Conservation (phyloP, 2,797 vertebrate genomes). For the Pelobates cultripes region DNA sequence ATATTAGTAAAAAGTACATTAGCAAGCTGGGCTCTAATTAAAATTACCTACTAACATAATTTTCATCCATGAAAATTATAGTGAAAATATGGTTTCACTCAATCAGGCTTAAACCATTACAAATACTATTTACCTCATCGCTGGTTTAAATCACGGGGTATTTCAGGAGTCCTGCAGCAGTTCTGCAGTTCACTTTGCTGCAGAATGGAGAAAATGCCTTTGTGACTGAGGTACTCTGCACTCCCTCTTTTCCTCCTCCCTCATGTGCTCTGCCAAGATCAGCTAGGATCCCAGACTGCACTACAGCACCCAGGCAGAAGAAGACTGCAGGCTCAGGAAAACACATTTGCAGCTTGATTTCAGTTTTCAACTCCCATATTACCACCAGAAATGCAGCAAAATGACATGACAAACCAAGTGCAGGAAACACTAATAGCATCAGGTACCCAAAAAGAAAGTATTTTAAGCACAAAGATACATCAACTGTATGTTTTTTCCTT, state of each 20-base stretch:
- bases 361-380: constrained; percentile 14
- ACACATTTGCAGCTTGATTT: constrained; percentile 7
- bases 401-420: not conserved
- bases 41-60: not conserved
- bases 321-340: constrained; percentile 39
- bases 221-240: constrained; percentile 63
- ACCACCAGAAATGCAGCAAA: not conserved
- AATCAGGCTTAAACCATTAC: not conserved
- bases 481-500: too few species aligned
- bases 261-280: constrained; percentile 72
- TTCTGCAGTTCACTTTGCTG: constrained; percentile 59
- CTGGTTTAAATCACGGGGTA: constrained; percentile 26
- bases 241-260: constrained; percentile 63
- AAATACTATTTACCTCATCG: constrained; percentile 36
- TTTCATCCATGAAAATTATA: not conserved
- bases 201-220: constrained; percentile 64
- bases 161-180: constrained; percentile 62
- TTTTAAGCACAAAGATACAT: too few species aligned
- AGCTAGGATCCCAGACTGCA: constrained; percentile 57
- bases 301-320: constrained; percentile 61
- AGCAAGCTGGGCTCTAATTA: not conserved
- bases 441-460: too few species aligned
- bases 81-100: not conserved
- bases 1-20: not conserved
- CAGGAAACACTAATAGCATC: not conserved